A percentile compares a stretch with the other conserved stretches of the same genome.
phyloP scores from a whole-genome alignment of 2,888 invertebrate genomes.

The Pseudanteris insignis region DNA sequence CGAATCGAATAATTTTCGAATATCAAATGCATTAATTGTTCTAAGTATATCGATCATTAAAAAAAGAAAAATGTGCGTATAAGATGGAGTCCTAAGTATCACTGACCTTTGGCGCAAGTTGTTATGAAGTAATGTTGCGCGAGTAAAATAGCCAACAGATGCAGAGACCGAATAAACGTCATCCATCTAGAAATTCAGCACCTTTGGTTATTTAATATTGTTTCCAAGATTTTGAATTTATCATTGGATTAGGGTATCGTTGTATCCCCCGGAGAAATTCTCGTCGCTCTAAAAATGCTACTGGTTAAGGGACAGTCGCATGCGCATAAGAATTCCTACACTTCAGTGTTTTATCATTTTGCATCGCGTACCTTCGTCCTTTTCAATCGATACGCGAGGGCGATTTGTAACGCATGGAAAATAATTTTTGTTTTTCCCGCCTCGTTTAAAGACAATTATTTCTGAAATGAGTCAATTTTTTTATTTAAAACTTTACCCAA shows the following conservation, averaged over 20 bases:
- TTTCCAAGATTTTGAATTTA: too few relatives aligned
- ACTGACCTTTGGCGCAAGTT: slow-evolving; percentile 27
- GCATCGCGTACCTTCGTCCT: slow-evolving; percentile 11
- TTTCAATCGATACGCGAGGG: slow-evolving; percentile 39
- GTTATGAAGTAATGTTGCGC: slow-evolving; percentile 21
- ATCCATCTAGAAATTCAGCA: slow-evolving; percentile 38
- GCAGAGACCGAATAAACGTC: slow-evolving; percentile 33
- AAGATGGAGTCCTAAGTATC: background rate
- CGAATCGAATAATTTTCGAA: too few relatives aligned
- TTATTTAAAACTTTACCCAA: too few relatives aligned
- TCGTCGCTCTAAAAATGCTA: slow-evolving; percentile 3
- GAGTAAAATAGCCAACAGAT: slow-evolving; percentile 31
- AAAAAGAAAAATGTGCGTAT: too few relatives aligned
- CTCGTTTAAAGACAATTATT: too few relatives aligned
- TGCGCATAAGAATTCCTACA: slow-evolving; percentile 27
- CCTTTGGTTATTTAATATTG: slow-evolving; percentile 17
- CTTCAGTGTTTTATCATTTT: slow-evolving; percentile 19
- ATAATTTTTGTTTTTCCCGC: too few relatives aligned
- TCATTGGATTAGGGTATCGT: too few relatives aligned
- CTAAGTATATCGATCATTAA: too few relatives aligned
- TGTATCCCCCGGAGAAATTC: slow-evolving; percentile 12
- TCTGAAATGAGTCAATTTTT: too few relatives aligned
- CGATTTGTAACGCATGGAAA: too few relatives aligned
- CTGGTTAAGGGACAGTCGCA: slow-evolving; percentile 14
- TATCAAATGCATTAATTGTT: too few relatives aligned